Conservation (phyloP, 2,113 vertebrate species). For the Tinamus guttatus region DNA sequence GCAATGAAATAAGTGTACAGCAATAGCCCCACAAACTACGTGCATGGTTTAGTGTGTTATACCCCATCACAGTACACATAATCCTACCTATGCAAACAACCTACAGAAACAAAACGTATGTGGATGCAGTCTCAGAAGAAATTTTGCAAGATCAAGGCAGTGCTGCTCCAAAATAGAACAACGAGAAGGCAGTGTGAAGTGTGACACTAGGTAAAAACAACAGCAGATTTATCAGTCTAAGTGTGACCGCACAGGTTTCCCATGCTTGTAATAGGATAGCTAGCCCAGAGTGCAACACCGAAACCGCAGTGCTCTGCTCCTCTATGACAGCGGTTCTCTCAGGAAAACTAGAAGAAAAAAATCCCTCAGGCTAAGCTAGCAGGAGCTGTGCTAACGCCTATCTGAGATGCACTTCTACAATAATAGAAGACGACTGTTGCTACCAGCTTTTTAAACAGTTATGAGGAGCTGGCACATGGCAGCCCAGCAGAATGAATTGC, state of each 20-base stretch:
- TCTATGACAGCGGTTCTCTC: neutral
- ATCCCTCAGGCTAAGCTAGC: neutral
- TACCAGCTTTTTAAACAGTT: constrained; percentile 40
- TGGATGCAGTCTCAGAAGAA: neutral
- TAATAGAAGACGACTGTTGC: neutral
- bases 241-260: neutral
- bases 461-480: neutral
- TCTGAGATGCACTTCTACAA: constrained; percentile 6
- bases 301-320: neutral
- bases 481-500: constrained; percentile 33
- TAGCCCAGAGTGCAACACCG: neutral
- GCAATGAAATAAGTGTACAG: neutral
- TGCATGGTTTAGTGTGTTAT: neutral
- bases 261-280: neutral
- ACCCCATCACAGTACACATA: neutral
- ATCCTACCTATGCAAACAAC: neutral
- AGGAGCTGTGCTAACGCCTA: neutral
- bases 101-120: neutral
- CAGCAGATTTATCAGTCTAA: neutral
- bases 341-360: neutral
- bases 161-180: neutral
- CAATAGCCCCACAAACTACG: neutral
- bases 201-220: neutral
- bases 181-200: neutral
- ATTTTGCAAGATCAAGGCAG: neutral